Evolutionary conservation across 2,113 vertebrate species (phyloP).

Genomic region (Morone saxatilis): DNA sequence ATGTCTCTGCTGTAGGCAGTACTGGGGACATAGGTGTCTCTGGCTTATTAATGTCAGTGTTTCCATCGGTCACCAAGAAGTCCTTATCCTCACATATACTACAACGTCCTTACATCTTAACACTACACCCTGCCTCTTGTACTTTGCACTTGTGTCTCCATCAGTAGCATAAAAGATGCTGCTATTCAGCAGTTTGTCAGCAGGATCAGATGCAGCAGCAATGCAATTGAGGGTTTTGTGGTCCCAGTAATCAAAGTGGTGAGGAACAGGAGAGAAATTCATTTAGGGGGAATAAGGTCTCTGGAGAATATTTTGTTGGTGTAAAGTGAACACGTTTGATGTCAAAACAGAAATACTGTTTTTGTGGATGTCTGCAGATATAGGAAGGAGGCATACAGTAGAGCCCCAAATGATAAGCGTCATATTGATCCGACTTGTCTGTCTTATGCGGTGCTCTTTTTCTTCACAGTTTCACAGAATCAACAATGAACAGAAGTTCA

Average conservation of each 20-base stretch:
- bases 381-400: conserved; percentile 28
- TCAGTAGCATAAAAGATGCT: conserved; percentile 44
- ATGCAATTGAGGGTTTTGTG: conserved; percentile 24
- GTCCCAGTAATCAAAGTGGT: conserved; percentile 62
- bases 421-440: conserved; percentile 68
- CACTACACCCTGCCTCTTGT: conserved; percentile 2
- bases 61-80: conserved; percentile 26
- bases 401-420: conserved; percentile 54
- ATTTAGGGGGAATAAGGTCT: conserved; percentile 59
- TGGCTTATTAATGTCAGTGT: conserved; percentile 45
- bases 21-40: conserved; percentile 45
- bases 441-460: conserved; percentile 45
- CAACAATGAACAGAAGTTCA: conserved; percentile 38
- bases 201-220: conserved; percentile 46
- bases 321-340: conserved; percentile 48
- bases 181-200: conserved; percentile 70
- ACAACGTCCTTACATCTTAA: background rate
- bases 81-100: conserved; percentile 24
- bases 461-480: conserved; percentile 60
- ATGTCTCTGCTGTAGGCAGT: conserved; percentile 61
- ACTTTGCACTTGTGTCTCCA: conserved; percentile 30
- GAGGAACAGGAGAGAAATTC: conserved; percentile 54
- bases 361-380: conserved; percentile 56
- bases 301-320: conserved; percentile 60
- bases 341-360: conserved; percentile 57